Conservation (phyloP, 2,113 vertebrate species). For the Ptychochromis oligacanthus region DNA sequence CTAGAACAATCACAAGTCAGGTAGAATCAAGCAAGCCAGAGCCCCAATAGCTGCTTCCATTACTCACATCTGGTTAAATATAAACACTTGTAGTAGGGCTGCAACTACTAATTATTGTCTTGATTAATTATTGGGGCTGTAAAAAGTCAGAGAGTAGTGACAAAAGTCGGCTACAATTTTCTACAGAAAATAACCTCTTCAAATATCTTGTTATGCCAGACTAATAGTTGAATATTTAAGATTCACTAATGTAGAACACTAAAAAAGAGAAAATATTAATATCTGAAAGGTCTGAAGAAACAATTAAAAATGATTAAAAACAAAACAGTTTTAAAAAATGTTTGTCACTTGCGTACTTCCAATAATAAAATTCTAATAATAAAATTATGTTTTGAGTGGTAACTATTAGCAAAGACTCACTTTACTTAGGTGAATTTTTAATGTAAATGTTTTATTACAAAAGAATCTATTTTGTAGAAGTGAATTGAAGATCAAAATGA, state of each 20-base stretch:
- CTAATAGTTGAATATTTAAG: too few species aligned
- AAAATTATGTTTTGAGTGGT: too few species aligned
- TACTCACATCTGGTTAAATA: neutral
- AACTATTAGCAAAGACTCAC: neutral
- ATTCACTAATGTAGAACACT: too few species aligned
- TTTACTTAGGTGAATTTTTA: neutral
- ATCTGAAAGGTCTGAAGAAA: too few species aligned
- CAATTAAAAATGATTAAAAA: too few species aligned
- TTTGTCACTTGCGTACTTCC: too few species aligned
- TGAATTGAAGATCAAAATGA: neutral
- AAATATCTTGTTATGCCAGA: neutral
- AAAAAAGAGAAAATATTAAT: too few species aligned
- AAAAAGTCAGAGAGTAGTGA: neutral
- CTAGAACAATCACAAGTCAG: slow-evolving; percentile 78
- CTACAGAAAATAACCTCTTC: neutral
- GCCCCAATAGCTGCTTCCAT: slow-evolving; percentile 16
- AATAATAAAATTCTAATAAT: too few species aligned
- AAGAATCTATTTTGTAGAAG: neutral
- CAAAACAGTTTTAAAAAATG: too few species aligned
- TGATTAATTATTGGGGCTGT: neutral
- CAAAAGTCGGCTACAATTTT: neutral
- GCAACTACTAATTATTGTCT: neutral
- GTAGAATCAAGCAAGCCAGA: slow-evolving; percentile 49
- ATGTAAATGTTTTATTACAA: neutral
- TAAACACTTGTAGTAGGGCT: neutral